Evolutionary conservation across 2,888 invertebrate genomes (phyloP).

Genomic region (Epistrophella euchroma): DNA sequence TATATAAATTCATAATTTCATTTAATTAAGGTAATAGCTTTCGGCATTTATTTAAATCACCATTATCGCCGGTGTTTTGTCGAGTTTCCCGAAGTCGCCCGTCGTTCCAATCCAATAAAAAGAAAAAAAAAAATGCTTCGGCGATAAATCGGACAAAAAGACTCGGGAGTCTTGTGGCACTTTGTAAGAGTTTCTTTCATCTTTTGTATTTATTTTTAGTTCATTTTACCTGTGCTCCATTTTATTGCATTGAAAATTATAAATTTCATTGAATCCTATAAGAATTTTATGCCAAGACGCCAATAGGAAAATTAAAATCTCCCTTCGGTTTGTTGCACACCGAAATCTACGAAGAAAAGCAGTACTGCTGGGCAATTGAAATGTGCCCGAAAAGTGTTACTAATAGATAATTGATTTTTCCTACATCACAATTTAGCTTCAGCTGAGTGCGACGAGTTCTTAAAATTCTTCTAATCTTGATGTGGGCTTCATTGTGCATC

Average conservation of each 20-base stretch:
- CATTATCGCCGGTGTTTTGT: slow-evolving; percentile 65
- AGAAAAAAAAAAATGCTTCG: slow-evolving; percentile 56
- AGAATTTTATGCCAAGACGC: slow-evolving; percentile 9
- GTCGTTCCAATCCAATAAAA: slow-evolving; percentile 35
- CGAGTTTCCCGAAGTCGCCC: slow-evolving; percentile 40
- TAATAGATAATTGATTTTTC: slow-evolving; percentile 75
- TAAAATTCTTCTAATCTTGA: slow-evolving; percentile 33
- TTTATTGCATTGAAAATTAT: slow-evolving; percentile 27
- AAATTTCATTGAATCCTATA: slow-evolving; percentile 39
- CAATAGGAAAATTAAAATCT: slow-evolving; percentile 51
- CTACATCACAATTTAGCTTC: slow-evolving; percentile 38
- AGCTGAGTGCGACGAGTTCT: slow-evolving; percentile 39
- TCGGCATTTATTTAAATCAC: slow-evolving; percentile 43
- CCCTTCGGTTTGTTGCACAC: slow-evolving; percentile 32
- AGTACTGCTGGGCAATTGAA: slow-evolving; percentile 13
- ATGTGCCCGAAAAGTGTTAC: slow-evolving; percentile 66
- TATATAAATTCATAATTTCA: slow-evolving; percentile 34
- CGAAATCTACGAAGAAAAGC: slow-evolving; percentile 15
- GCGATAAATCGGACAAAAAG: slow-evolving; percentile 65
- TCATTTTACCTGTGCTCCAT: slow-evolving; percentile 32
- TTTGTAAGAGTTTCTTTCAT: slow-evolving; percentile 69
- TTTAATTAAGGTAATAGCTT: slow-evolving; percentile 51
- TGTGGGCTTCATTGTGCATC: slow-evolving; percentile 42
- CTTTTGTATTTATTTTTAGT: slow-evolving; percentile 53
- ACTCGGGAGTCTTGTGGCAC: slow-evolving; percentile 62